Evolutionary conservation across 2,113 vertebrate species (phyloP).

Genomic region (Myotis davidii): DNA sequence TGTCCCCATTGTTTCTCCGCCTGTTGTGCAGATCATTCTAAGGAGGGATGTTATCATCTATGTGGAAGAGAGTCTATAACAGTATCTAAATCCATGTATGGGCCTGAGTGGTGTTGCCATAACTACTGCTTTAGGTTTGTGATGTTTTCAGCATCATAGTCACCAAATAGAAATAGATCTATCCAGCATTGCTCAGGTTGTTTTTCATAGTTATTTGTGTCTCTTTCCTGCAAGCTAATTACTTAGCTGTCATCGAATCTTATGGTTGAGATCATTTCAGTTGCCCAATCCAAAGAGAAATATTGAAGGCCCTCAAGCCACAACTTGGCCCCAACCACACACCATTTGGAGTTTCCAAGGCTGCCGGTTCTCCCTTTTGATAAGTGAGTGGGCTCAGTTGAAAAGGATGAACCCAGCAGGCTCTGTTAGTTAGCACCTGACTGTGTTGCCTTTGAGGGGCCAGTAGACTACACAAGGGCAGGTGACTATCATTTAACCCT

Average conservation of each 20-base stretch:
- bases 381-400: background rate
- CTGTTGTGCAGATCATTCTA: background rate
- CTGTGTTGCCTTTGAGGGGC: background rate
- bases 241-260: background rate
- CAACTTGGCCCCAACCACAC: background rate
- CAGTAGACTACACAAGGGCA: no score
- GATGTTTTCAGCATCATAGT: background rate
- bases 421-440: background rate
- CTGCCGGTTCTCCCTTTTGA: rapidly evolving
- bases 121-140: background rate
- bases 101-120: background rate
- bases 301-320: background rate
- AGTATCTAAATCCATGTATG: no score
- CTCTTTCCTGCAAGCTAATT: background rate
- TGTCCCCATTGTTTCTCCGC: background rate
- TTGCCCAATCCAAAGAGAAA: background rate
- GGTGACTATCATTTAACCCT: background rate
- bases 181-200: background rate
- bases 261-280: background rate
- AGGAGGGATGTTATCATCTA: background rate
- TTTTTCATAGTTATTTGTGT: background rate
- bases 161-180: background rate
- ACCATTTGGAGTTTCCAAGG: rapidly evolving
- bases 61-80: background rate
- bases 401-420: background rate